Evolutionary conservation across 2,113 vertebrate genomes (phyloP).

Genomic region (Balaenoptera acutorostrata): DNA sequence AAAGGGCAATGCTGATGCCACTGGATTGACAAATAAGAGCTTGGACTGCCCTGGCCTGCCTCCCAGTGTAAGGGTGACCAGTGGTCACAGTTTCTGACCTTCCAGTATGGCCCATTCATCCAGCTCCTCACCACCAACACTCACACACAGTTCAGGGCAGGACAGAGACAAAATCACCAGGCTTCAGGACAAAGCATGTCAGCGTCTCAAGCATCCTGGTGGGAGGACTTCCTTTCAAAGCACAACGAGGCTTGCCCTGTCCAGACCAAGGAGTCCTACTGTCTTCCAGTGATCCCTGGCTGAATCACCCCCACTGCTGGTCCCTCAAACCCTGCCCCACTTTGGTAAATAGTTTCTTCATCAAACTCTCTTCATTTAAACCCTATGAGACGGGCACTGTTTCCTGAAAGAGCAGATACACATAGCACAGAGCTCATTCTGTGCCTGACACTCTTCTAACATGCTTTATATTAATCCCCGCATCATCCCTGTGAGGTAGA

Average conservation of each 20-base stretch:
- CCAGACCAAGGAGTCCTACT: neutral
- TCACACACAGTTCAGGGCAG: neutral
- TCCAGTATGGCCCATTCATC: neutral
- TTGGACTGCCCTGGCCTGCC: neutral
- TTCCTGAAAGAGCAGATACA: neutral
- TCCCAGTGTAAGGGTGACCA: neutral
- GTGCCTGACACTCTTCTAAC: neutral
- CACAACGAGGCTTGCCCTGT: neutral
- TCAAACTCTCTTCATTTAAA: neutral
- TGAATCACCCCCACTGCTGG: neutral
- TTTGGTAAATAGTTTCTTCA: neutral
- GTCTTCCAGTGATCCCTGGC: neutral
- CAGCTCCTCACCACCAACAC: neutral
- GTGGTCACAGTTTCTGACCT: neutral
- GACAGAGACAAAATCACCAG: neutral
- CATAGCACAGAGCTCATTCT: neutral
- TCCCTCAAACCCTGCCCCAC: neutral
- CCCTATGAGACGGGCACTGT: neutral
- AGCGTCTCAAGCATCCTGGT: neutral
- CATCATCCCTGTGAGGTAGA: neutral
- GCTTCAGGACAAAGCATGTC: neutral
- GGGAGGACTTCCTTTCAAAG: neutral
- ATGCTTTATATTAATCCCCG: neutral
- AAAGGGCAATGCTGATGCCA: too few relatives aligned
- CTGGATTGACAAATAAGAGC: neutral